phyloP scores from a whole-genome alignment of 2,113 vertebrate genomes.

The Puffinus mauretanicus region DNA sequence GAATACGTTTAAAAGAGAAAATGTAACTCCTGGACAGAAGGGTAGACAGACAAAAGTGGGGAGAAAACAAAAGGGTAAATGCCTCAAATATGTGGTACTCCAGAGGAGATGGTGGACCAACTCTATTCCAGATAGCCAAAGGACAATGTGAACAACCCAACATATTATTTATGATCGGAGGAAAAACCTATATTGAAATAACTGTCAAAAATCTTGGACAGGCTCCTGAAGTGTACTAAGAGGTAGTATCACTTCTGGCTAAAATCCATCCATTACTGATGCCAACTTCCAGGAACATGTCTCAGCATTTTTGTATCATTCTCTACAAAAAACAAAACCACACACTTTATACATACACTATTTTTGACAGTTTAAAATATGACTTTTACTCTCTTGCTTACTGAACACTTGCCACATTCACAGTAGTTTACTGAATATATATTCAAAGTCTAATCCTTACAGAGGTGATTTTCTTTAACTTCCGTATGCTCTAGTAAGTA shows the following conservation, averaged over 20 bases:
- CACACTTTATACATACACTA: neutral
- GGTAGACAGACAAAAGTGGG: neutral
- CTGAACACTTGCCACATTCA: neutral
- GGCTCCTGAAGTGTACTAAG: neutral
- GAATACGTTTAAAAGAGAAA: neutral
- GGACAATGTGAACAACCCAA: neutral
- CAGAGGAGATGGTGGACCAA: neutral
- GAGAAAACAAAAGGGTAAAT: neutral
- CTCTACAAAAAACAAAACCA: neutral
- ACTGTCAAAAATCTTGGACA: neutral
- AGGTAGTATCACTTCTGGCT: neutral
- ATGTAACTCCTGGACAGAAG: neutral
- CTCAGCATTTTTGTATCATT: neutral
- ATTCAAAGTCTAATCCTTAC: neutral
- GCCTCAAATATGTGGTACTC: rapidly evolving
- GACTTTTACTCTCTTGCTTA: neutral
- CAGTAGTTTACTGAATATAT: neutral
- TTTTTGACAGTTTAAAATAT: neutral
- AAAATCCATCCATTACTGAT: neutral
- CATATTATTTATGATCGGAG: rapidly evolving
- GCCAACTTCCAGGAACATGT: neutral
- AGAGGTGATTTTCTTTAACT: neutral
- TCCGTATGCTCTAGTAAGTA: too few species aligned
- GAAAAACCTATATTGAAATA: neutral
- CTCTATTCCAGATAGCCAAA: neutral